Conservation (phyloP, 1,140 invertebrate species). For the Aphelenchoides avenae region DNA sequence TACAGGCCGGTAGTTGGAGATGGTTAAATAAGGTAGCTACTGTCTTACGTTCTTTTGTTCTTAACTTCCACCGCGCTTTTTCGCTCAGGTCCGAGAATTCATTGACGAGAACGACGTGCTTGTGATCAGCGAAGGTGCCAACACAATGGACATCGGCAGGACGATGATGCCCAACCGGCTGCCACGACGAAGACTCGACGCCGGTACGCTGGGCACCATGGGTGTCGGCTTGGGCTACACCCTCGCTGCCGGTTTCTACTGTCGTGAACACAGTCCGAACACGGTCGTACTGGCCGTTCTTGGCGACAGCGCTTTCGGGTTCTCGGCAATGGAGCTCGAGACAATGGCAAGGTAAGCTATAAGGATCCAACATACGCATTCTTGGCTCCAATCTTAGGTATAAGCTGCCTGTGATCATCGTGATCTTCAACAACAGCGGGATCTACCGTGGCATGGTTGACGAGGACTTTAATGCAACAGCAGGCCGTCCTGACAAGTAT, state of each 20-base stretch:
- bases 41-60: no score
- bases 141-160: conserved; percentile 95
- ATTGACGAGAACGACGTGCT: conserved; percentile 70
- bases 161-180: conserved; percentile 76
- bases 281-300: conserved; percentile 80
- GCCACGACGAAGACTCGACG: conserved; percentile 72
- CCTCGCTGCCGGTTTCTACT: conserved; percentile 82
- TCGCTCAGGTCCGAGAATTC: conserved; percentile 59
- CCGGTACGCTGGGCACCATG: conserved; percentile 88
- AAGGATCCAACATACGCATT: no score
- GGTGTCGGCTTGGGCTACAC: conserved; percentile 89
- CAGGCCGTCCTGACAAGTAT: conserved; percentile 65
- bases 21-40: no score
- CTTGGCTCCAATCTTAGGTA: no score
- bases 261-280: conserved; percentile 72
- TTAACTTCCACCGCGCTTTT: background rate
- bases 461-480: conserved; percentile 71
- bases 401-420: conserved; percentile 79
- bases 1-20: no score
- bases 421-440: conserved; percentile 89
- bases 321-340: conserved; percentile 94
- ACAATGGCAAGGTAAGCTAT: no score
- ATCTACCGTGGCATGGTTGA: conserved; percentile 80
- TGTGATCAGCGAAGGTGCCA: conserved; percentile 93
- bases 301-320: conserved; percentile 92